Percentiles rank a stretch among this genome's conserved stretches.
phyloP scores from a whole-genome alignment of 30 jellyfish, hydroid and myxozoan species.

The Turritopsis rubra region DNA sequence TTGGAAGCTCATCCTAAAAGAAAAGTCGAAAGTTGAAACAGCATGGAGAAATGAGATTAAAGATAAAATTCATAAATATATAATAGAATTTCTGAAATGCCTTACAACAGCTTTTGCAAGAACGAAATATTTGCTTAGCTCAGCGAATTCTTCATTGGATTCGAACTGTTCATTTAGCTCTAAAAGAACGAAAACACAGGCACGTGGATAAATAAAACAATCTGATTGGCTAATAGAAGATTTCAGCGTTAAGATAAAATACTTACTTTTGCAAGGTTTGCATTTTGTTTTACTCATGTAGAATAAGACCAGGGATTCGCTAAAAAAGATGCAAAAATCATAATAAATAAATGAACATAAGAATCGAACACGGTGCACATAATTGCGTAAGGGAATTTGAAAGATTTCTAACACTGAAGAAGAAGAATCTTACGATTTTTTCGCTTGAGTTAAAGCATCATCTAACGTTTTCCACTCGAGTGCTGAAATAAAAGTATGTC shows the following conservation, averaged over 20 bases:
- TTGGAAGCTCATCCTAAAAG: conserved; percentile 45
- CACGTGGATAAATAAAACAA: background rate
- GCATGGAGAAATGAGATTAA: background rate
- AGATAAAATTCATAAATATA: background rate
- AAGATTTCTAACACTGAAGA: background rate
- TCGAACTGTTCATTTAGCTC: conserved; percentile 51
- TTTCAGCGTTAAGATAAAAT: background rate
- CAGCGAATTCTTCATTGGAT: conserved; percentile 53
- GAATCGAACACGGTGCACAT: too few relatives aligned
- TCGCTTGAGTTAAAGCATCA: conserved; percentile 58
- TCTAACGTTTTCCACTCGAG: conserved; percentile 66
- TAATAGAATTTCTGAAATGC: background rate
- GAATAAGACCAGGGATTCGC: conserved; percentile 44
- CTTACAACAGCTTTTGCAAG: conserved; percentile 79
- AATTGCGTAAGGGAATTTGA: too few relatives aligned
- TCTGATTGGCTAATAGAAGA: background rate
- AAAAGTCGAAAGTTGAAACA: background rate
- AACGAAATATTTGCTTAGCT: conserved; percentile 58
- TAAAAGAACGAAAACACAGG: conserved; percentile 12
- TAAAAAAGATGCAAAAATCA: too few relatives aligned
- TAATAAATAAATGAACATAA: too few relatives aligned
- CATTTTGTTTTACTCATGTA: conserved; percentile 53
- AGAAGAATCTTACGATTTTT: conserved; percentile 31
- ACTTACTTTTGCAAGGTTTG: conserved; percentile 83
- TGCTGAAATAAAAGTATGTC: background rate